These are phyloP conservation scores for Oophaga pumilio DNA, from an alignment of 2,113 vertebrate genomes.

Conservation along the genomic window DNA sequence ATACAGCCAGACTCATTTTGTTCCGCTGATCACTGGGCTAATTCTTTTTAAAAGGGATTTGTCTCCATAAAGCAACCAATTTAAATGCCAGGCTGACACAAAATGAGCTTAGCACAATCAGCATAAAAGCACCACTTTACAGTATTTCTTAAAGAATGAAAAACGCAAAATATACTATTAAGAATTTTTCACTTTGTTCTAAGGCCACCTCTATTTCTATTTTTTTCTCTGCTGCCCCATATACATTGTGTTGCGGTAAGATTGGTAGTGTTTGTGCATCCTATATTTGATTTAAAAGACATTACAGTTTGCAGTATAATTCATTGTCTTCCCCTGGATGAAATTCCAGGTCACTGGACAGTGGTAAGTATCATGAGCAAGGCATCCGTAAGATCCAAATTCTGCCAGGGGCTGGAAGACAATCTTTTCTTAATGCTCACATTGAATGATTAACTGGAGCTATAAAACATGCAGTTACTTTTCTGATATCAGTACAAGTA, in stretches of 20 bases:
- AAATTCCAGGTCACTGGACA: constrained; percentile 46
- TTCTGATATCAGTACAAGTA: constrained; percentile 34
- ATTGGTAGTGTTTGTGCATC: background rate
- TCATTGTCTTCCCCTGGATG: constrained; percentile 20
- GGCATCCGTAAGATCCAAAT: constrained; percentile 22
- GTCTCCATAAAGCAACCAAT: too few relatives aligned
- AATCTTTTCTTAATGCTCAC: constrained; percentile 30
- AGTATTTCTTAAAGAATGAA: too few relatives aligned
- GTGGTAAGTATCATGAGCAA: constrained; percentile 34
- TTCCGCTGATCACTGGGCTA: too few relatives aligned
- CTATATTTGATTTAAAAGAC: constrained; percentile 18
- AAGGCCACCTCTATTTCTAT: background rate
- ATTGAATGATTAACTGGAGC: constrained; percentile 29
- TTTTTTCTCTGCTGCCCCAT: background rate
- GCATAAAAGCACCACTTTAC: too few relatives aligned
- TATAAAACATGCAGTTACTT: constrained; percentile 40
- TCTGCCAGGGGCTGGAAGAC: constrained; percentile 24
- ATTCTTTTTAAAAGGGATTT: too few relatives aligned
- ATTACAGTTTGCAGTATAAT: constrained; percentile 33
- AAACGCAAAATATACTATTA: too few relatives aligned
- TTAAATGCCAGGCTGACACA: too few relatives aligned
- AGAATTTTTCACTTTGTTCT: background rate
- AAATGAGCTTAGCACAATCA: too few relatives aligned
- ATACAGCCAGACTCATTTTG: too few relatives aligned
- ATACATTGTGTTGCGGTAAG: background rate